phyloP scores from a whole-genome alignment of 2,888 invertebrate genomes.

The Ashinkailepas kermadecensis region DNA sequence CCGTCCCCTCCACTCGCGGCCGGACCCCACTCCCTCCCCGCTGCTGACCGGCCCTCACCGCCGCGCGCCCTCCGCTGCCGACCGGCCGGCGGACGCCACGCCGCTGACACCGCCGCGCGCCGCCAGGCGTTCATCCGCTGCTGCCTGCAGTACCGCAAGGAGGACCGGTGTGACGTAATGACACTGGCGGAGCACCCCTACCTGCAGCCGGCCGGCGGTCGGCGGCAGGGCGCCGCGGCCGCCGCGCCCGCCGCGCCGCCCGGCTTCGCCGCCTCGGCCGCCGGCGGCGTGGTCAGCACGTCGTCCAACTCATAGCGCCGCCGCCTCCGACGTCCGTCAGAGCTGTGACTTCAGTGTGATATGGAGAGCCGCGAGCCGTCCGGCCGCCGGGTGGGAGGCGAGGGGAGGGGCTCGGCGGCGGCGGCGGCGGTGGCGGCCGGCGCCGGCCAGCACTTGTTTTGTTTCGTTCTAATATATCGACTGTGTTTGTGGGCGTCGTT shows the following conservation, averaged over 20 bases:
- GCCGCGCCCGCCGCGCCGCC: conserved; percentile 30
- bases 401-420: not conserved
- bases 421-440: not conserved
- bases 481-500: conserved; percentile 4
- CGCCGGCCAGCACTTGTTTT: not conserved
- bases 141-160: conserved; percentile 97
- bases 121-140: conserved; percentile 92
- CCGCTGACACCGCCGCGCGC: not conserved
- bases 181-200: conserved; percentile 94
- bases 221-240: conserved; percentile 30
- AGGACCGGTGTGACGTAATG: conserved; percentile 97
- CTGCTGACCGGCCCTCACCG: too few species aligned
- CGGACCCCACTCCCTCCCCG: too few species aligned
- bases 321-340: conserved; percentile 26
- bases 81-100: too few species aligned
- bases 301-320: conserved; percentile 33
- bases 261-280: conserved; percentile 12
- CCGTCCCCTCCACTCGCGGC: too few species aligned
- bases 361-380: not conserved
- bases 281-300: conserved; percentile 30
- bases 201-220: conserved; percentile 85
- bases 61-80: too few species aligned
- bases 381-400: not conserved
- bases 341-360: conserved; percentile 20
- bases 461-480: conserved; percentile 19